Evolutionary conservation across 2,797 vertebrate species (phyloP).

Genomic region (Delichon dasypus): DNA sequence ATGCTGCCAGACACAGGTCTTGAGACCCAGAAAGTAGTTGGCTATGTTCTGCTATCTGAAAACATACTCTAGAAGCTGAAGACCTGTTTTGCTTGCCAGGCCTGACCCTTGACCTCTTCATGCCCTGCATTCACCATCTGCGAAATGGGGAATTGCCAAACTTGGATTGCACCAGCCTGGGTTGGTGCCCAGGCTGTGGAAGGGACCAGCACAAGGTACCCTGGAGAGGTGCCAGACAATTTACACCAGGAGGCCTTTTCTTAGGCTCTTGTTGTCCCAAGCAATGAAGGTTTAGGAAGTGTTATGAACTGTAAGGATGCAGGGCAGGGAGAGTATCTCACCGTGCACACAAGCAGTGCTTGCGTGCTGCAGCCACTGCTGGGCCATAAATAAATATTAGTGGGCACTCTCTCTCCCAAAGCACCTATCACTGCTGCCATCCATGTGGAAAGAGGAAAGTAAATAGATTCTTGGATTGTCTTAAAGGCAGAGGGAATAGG

Average conservation of each 20-base stretch:
- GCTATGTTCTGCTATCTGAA: not conserved
- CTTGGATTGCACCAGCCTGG: not conserved
- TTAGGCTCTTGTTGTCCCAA: not conserved
- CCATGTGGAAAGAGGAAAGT: conserved; percentile 58
- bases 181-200: not conserved
- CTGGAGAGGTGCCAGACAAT: not conserved
- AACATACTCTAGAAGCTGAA: not conserved
- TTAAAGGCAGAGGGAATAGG: conserved; percentile 49
- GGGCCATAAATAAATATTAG: conserved; percentile 55
- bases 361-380: not conserved
- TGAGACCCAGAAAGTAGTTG: not conserved
- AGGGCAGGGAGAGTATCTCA: not conserved
- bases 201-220: not conserved
- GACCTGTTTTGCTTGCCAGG: not conserved
- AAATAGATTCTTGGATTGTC: conserved; percentile 61
- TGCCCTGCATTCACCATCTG: fast-evolving
- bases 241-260: not conserved
- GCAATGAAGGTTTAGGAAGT: not conserved
- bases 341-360: not conserved
- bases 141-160: not conserved
- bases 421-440: conserved; percentile 51
- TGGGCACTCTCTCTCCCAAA: conserved; percentile 54
- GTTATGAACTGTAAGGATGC: fast-evolving
- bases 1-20: not conserved
- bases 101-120: not conserved